Base-by-base conservation (phyloP, 1,140 invertebrate genomes). In the Hylaeus anthracinus region DNA sequence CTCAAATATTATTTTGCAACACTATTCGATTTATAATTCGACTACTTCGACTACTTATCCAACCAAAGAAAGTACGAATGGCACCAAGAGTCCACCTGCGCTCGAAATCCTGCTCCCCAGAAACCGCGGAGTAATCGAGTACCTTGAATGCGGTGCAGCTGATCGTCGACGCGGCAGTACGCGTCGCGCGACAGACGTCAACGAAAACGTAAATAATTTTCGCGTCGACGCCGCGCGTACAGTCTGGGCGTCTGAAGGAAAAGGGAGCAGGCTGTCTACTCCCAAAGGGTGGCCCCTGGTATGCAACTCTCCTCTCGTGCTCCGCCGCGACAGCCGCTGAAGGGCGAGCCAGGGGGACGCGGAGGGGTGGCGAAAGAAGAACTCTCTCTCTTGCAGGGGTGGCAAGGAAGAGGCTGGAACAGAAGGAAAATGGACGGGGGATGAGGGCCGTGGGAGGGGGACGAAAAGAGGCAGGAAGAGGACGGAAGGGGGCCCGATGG, bases 131-230 rank as follows among this genome's bases (percentile, higher is more conserved):
- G 3, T 48, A 53, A 67, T 67, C 53, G 45, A 45, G 48, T 67
- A 67, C 37, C 65, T 9, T 6, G 43, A 5, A 12, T n/a, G 2
- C 55, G 3, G 12, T 14, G 26, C 66, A 15, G 75, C 48, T 70
- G 75, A 53, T 63, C 61, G 10, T 37, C 60, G 37, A 53, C 55
- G 26, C 71, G 41, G 5, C 14, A 58, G n/a, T n/a, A 0, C 5
- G 41, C 15, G 37, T 58, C 2, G 39, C 2, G 64, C 45, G 14
- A 10, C 60, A 39, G 10, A 43, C 45, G 70, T 53, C 51, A 79
- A 75, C 37, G 43, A 80, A 72, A 61, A 26, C 61, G 78, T 65
- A 77, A 86, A 85, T 86, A 72, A 85, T 86, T 79, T 77, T 71
- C 72, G 55, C 84, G 70, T 82, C 58, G 83, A 53, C 72, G 64